Evolutionary conservation across 2,113 vertebrate genomes (phyloP).

Genomic region (Craseonycteris thonglongyai): DNA sequence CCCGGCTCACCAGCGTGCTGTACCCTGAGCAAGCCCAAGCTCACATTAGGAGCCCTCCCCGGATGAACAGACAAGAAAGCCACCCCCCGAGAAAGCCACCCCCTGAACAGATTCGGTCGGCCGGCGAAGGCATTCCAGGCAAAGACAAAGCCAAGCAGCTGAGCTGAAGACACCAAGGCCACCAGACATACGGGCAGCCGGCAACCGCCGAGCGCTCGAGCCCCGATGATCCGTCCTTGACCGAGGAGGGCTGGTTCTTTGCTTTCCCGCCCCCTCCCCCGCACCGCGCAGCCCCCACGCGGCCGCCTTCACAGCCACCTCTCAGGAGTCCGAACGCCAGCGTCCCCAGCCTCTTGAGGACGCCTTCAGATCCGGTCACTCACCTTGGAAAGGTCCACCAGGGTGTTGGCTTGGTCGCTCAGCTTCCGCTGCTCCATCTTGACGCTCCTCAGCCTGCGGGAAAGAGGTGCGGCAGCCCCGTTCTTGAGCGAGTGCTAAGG

Average conservation of each 20-base stretch:
- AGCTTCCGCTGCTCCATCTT: conserved; percentile 99
- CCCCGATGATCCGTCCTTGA: not conserved
- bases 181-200: not conserved
- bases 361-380: conserved; percentile 28
- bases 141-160: not conserved
- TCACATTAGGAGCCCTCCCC: not conserved
- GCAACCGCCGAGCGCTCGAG: not conserved
- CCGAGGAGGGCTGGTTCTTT: not conserved
- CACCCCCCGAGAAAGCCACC: no score
- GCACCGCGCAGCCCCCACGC: fast-evolving
- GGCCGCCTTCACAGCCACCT: not conserved
- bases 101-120: not conserved
- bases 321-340: not conserved
- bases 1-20: not conserved
- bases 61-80: no score
- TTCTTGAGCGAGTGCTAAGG: not conserved
- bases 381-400: conserved; percentile 98
- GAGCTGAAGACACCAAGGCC: not conserved
- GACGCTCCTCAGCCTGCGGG: conserved; percentile 90
- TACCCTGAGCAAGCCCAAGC: not conserved
- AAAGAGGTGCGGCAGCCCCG: conserved; percentile 5
- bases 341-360: not conserved
- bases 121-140: not conserved
- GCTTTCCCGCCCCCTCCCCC: no score
- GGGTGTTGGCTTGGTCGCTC: conserved; percentile 97